These are phyloP conservation scores for Drosophila villosipedis DNA, from an alignment of 2,888 invertebrate species.

Conservation along the genomic window DNA sequence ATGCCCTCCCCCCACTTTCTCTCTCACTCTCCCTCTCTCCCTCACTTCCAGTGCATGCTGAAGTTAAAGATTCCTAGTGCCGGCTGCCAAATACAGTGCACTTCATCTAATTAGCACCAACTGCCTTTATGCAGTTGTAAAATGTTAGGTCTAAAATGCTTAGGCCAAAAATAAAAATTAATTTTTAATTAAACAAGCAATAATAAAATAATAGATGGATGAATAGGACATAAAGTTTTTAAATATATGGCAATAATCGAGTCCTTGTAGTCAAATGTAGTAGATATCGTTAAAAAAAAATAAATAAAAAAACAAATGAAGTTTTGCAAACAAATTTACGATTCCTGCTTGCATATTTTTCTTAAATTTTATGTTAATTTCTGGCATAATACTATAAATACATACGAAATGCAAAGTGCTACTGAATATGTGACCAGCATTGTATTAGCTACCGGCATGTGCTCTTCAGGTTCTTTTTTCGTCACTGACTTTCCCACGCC, in stretches of 20 bases:
- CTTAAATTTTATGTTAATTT: background rate
- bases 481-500: slow-evolving; percentile 56
- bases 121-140: background rate
- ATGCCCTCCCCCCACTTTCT: background rate
- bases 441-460: slow-evolving; percentile 30
- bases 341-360: background rate
- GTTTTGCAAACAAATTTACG: background rate
- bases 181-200: background rate
- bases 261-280: background rate
- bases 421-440: background rate
- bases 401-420: background rate
- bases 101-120: slow-evolving; percentile 12
- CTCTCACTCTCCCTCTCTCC: background rate
- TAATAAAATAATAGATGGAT: background rate
- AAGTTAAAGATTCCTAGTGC: slow-evolving; percentile 35
- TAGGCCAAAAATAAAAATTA: background rate
- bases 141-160: background rate
- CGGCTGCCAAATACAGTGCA: slow-evolving; percentile 26
- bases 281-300: background rate
- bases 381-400: background rate
- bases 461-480: slow-evolving; percentile 44
- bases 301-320: background rate
- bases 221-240: background rate
- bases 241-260: background rate
- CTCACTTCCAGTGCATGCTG: slow-evolving; percentile 9